These are phyloP conservation scores for Luperina testacea DNA, from an alignment of 2,888 invertebrate species.

Conservation along the genomic window DNA sequence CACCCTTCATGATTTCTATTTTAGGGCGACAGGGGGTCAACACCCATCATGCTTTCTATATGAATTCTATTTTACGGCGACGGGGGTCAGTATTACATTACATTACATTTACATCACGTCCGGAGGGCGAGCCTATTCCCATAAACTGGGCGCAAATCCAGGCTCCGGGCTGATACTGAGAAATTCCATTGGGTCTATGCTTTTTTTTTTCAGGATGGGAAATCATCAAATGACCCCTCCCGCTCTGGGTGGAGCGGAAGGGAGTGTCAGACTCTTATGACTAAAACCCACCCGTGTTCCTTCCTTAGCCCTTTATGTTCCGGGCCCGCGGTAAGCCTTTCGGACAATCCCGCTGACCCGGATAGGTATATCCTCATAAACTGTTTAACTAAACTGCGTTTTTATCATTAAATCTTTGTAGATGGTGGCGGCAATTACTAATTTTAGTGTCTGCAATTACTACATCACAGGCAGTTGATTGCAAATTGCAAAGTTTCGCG, in stretches of 20 bases:
- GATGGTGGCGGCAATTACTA: conserved; percentile 48
- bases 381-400: conserved; percentile 11
- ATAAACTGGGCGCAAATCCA: not conserved
- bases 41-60: too few relatives aligned
- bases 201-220: too few relatives aligned
- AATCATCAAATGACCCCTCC: too few relatives aligned
- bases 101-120: not conserved
- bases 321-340: too few relatives aligned
- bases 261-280: too few relatives aligned
- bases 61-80: too few relatives aligned
- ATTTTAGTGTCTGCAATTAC: conserved; percentile 66
- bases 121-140: not conserved
- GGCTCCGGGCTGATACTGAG: not conserved
- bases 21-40: too few relatives aligned
- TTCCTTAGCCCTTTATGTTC: too few relatives aligned
- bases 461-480: conserved; percentile 66
- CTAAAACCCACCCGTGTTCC: too few relatives aligned
- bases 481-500: conserved; percentile 72
- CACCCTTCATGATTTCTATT: too few relatives aligned
- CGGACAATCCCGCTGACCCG: too few relatives aligned
- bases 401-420: conserved; percentile 49
- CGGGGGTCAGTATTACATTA: not conserved
- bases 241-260: too few relatives aligned
- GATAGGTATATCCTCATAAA: conserved; percentile 1
- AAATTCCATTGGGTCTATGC: not conserved